These are phyloP conservation scores for Aproaerema taeniolella DNA, from an alignment of 2,888 invertebrate species.

Conservation along the genomic window DNA sequence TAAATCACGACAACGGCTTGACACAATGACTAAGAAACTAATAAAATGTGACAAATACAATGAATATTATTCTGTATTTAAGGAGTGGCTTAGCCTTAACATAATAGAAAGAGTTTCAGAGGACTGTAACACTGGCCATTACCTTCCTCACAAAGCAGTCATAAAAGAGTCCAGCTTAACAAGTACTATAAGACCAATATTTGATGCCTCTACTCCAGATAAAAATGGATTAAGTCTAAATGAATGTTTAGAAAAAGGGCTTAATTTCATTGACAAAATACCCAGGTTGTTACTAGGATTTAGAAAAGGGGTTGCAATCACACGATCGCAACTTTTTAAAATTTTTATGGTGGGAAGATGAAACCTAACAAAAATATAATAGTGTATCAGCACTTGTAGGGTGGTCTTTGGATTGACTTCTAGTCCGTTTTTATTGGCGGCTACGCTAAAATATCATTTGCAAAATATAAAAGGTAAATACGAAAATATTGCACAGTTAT, in stretches of 20 bases:
- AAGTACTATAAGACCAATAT: slow-evolving; percentile 12
- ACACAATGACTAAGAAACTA: slow-evolving; percentile 7
- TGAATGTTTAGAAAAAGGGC: slow-evolving; percentile 15
- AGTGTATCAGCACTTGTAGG: slow-evolving; percentile 9
- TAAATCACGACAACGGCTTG: slow-evolving; percentile 1
- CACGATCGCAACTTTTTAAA: slow-evolving; percentile 11
- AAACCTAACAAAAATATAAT: not conserved
- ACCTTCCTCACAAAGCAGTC: slow-evolving; percentile 12
- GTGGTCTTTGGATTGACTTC: no score
- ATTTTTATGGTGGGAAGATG: slow-evolving; percentile 11
- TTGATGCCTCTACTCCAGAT: slow-evolving; percentile 16
- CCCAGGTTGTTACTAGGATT: slow-evolving; percentile 14
- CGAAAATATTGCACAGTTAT: no score
- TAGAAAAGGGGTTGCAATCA: slow-evolving; percentile 11
- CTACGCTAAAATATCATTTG: slow-evolving; percentile 11
- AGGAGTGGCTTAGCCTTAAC: slow-evolving; percentile 3
- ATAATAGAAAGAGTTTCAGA: slow-evolving; percentile 2
- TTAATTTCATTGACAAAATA: slow-evolving; percentile 15
- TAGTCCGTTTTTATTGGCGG: slow-evolving; percentile 13
- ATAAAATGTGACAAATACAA: not conserved
- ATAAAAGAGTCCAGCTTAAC: slow-evolving; percentile 13
- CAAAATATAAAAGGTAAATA: not conserved
- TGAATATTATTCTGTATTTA: slow-evolving; percentile 9
- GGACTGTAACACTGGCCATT: slow-evolving; percentile 6
- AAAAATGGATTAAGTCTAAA: slow-evolving; percentile 14